These are phyloP conservation scores for Papilio demoleus DNA, from an alignment of 2,888 invertebrate genomes.

Conservation along the genomic window DNA sequence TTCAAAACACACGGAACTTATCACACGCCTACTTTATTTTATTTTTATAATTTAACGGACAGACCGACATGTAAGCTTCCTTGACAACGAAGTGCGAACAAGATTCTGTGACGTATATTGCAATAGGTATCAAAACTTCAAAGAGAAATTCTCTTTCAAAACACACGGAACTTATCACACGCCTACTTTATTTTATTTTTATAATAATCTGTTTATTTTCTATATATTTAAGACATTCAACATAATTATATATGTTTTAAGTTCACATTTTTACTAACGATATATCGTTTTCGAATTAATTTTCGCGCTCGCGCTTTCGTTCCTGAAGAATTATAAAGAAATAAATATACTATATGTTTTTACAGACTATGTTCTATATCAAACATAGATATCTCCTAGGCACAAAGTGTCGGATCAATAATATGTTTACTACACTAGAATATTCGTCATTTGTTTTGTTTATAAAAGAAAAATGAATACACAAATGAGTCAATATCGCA, in stretches of 20 bases:
- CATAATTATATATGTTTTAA: not conserved
- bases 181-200: conserved; percentile 39
- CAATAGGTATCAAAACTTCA: conserved; percentile 40
- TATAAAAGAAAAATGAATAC: no score
- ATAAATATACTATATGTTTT: no score
- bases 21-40: conserved; percentile 39
- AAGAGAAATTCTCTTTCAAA: conserved; percentile 35
- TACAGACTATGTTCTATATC: no score
- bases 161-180: conserved; percentile 39
- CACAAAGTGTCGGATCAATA: no score
- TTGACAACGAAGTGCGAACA: conserved; percentile 35
- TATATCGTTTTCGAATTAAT: not conserved
- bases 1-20: conserved; percentile 37
- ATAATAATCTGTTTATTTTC: conserved; percentile 29
- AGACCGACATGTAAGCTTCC: conserved; percentile 4
- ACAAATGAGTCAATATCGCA: no score
- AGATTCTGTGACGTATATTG: conserved; percentile 25
- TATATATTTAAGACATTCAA: conserved; percentile 29
- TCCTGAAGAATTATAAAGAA: no score
- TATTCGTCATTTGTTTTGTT: no score
- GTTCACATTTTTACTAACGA: not conserved
- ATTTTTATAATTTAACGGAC: not conserved
- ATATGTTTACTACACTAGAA: no score
- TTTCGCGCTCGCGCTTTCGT: no score
- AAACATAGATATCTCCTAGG: no score